These are phyloP conservation scores for Eciton burchellii DNA, from an alignment of 1,140 invertebrate genomes.

Conservation along the genomic window DNA sequence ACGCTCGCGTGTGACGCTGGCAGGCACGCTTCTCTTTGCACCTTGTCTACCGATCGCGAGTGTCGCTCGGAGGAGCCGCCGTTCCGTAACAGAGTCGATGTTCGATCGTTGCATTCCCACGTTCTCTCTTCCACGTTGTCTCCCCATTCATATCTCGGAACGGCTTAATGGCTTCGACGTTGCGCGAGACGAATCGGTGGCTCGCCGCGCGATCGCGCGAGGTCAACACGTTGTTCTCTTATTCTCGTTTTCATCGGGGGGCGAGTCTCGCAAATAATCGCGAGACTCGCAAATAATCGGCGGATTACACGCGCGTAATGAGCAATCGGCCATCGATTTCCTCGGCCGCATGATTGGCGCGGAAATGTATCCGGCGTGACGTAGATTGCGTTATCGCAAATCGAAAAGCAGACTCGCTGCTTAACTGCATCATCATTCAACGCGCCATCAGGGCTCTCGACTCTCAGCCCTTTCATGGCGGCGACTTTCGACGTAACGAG, in stretches of 20 bases:
- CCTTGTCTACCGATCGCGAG: neutral
- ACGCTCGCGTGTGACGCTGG: neutral
- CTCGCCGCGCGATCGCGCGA: neutral
- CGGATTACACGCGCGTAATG: constrained; percentile 57
- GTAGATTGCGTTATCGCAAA: constrained; percentile 17
- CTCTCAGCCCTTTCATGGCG: neutral
- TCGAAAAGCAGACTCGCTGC: constrained; percentile 26
- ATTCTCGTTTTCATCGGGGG: constrained; percentile 41
- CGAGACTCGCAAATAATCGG: constrained; percentile 46
- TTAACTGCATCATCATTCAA: constrained; percentile 13
- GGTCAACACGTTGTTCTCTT: constrained; percentile 54
- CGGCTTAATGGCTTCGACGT: constrained; percentile 59
- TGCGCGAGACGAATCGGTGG: constrained; percentile 42
- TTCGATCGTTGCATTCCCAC: constrained; percentile 49
- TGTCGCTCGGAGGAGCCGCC: neutral
- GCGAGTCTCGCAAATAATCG: constrained; percentile 58
- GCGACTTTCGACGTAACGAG: neutral
- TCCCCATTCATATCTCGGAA: constrained; percentile 44
- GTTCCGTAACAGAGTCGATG: neutral
- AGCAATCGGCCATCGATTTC: constrained; percentile 66
- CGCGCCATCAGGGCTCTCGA: neutral
- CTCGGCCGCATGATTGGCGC: constrained; percentile 45
- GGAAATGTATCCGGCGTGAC: constrained; percentile 37
- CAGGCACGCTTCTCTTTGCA: constrained; percentile 5
- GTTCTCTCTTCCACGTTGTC: constrained; percentile 33